A percentile compares a stretch with the other conserved stretches of the same genome.
Evolutionary conservation across 2,888 invertebrate species (phyloP).

Genomic region (Cyrtodaria siliqua): DNA sequence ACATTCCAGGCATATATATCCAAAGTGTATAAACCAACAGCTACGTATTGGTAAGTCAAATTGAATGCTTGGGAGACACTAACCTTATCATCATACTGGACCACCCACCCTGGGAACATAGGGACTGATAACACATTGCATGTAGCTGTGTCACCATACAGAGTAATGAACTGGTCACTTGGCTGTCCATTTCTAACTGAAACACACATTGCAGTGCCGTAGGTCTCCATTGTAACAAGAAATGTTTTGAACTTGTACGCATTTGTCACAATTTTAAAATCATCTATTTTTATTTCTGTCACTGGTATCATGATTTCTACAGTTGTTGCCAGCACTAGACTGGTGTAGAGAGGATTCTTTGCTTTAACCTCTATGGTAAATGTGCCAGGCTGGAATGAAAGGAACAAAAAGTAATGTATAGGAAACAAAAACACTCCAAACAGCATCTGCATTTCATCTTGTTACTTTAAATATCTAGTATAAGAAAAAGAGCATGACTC

Average conservation of each 20-base stretch:
- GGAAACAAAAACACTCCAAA: too few species aligned
- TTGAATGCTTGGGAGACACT: conserved; percentile 8
- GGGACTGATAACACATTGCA: conserved; percentile 32
- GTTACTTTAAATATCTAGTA: too few species aligned
- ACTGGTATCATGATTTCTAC: conserved; percentile 62
- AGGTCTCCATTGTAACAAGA: conserved; percentile 60
- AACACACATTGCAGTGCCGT: conserved; percentile 75
- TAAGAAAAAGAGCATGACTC: too few species aligned
- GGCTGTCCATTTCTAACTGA: conserved; percentile 71
- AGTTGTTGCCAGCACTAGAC: not conserved
- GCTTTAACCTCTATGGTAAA: conserved; percentile 49
- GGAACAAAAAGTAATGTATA: conserved; percentile 5
- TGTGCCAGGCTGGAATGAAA: conserved; percentile 43
- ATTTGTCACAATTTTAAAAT: conserved; percentile 38
- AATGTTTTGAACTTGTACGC: conserved; percentile 66
- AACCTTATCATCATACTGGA: too few species aligned
- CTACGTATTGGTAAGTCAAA: conserved; percentile 45
- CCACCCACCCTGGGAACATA: not conserved
- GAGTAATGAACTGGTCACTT: conserved; percentile 40
- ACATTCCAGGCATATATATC: conserved; percentile 57
- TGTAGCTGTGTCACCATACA: conserved; percentile 55
- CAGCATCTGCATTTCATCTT: too few species aligned
- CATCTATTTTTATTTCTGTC: conserved; percentile 50
- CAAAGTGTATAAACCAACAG: conserved; percentile 49
- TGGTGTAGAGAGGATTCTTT: conserved; percentile 49